These are phyloP conservation scores for Rhinoraja longicauda DNA, from an alignment of 2,797 vertebrate genomes.

Conservation along the genomic window DNA sequence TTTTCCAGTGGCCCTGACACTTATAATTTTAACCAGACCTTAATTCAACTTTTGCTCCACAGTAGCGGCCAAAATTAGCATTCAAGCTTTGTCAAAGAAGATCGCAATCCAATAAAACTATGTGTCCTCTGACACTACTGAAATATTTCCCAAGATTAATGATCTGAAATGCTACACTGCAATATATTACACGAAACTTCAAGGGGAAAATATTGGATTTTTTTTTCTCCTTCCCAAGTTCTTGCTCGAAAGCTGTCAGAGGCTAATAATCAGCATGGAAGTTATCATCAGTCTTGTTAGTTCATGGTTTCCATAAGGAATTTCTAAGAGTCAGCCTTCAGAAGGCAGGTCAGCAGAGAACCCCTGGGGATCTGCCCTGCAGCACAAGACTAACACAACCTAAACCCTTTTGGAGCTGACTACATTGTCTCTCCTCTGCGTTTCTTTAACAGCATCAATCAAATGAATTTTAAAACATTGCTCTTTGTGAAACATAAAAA, in stretches of 20 bases:
- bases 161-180: conserved; percentile 44
- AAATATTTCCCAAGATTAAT: conserved; percentile 36
- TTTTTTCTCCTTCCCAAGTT: conserved; percentile 59
- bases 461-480: conserved; percentile 45
- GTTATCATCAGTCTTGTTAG: conserved; percentile 68
- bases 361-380: conserved; percentile 59
- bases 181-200: conserved; percentile 73
- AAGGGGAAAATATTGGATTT: conserved; percentile 70
- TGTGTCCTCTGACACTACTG: conserved; percentile 35
- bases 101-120: conserved; percentile 36
- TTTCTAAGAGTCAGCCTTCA: conserved; percentile 68
- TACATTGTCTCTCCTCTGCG: conserved; percentile 69
- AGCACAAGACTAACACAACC: conserved; percentile 68
- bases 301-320: conserved; percentile 70
- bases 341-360: conserved; percentile 62
- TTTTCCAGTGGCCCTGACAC: neutral
- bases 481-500: neutral
- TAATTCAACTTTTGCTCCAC: conserved; percentile 3
- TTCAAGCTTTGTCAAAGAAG: conserved; percentile 13
- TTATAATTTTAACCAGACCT: conserved; percentile 31
- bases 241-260: conserved; percentile 57
- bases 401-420: conserved; percentile 70
- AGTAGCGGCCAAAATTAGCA: conserved; percentile 32
- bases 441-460: conserved; percentile 68
- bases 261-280: conserved; percentile 69